Base-by-base conservation (phyloP, 2,113 vertebrate species). In the Chloropsis cyanopogon region DNA sequence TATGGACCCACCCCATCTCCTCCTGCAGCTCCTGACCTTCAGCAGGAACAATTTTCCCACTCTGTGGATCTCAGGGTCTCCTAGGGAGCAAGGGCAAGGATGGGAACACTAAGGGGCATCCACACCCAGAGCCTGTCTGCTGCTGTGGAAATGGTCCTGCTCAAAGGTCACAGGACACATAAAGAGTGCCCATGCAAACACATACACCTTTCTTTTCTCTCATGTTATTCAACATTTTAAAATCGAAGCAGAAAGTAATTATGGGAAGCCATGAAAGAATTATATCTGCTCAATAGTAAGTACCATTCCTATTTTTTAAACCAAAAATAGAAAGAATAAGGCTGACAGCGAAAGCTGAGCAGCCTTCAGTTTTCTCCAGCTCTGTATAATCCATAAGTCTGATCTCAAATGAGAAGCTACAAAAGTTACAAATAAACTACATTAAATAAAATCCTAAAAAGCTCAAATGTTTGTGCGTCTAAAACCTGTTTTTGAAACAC, bases 1-100 rank as follows among this genome's bases (percentile, higher is more conserved):
- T 1, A 12, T 0, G 7, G 46, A 47, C 21, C 16, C 0, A 4
- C 11, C n/a, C 39, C 66, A 75, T 1, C 20, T 72, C 57, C 63
- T 50, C 39, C 42, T 35, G 26, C 33, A 33, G 11, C 35, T 72
- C n/a, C 37, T 33, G 12, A 41, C 12, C 19, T 37, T 10, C 33
- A 52, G 86, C 69, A 37, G 56, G 33, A 64, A 21, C 4, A 4
- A 5, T 37, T 31, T 46, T 44, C 42, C 59, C 22, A 6, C 17
- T 29, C 46, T 39, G 17, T 17, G 21, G 28, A 65, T 5, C 31
- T 61, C 64, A 17, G 14, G 24, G 44, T 49, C 28, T 71, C 77
- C 31, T 5, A 7, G 2, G 18, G 53, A 24, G 24, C 28, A 44
- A 80, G 21, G 12, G 23, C 16, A 79, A 63, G 63, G 39, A 22